Evolutionary conservation across 2,797 vertebrate species (phyloP), one percentile per base, ranked within the genome.

Genomic region (Siniperca obscura): DNA sequence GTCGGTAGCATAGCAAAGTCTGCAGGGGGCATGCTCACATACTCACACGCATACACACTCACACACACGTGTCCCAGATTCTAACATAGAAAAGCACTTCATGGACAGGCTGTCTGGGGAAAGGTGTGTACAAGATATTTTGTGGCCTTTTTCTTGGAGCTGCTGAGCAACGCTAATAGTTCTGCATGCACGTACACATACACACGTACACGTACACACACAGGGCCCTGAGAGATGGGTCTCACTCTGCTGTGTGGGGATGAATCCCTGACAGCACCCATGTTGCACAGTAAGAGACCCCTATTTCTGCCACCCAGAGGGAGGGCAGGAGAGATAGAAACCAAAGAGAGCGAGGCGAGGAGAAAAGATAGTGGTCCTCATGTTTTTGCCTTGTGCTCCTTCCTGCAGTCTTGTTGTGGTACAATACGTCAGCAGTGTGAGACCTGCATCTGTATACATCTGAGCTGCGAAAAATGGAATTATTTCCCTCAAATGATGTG

Each of bases 21-120:
- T 87, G 85, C 82, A 82, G 87, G 90, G 89, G 87, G 87, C 78
- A 78, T 74, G 70, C 82, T 81, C 69, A 74, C 82, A 80, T 46
- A 62, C 76, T 53, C 73, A 34, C 70, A 78, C 30, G 44, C 84
- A 60, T 42, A 70, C 60, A 83, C 70, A 46, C 76, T 65, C 72
- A 66, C 36, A 52, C 84, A 62, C 64, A 70, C 44, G 10, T 74
- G 88, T 87, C 89, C 75, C 72, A 90, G 79, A 91, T 86, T 83
- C 62, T 82, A 78, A 95, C 94, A 95, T 82, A 92, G 90, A 92
- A 94, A 94, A 91, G 91, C 92, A 95, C 91, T 95, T 94, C 78
- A 53, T 85, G 73, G 78, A 91, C 87, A 87, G 81, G 70, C 86
- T 87, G 88, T 89, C 87, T 84, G 57, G 85, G 89, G 85, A 89